Evolutionary conservation across 2,113 vertebrate species (phyloP).

Genomic region (Equus przewalskii): DNA sequence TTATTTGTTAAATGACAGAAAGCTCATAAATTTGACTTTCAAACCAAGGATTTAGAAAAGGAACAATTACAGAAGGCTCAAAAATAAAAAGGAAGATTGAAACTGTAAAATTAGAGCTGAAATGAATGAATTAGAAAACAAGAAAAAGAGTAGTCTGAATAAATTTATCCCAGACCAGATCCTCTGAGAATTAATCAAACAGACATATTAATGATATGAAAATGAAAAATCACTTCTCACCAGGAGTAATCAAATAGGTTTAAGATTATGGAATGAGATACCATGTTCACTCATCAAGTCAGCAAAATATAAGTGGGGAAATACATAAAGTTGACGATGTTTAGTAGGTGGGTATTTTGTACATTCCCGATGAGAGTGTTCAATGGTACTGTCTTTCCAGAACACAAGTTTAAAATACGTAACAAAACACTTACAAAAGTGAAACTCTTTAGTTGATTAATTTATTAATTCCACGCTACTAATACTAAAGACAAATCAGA

Average conservation of each 20-base stretch:
- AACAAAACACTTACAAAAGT: background rate
- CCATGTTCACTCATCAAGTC: background rate
- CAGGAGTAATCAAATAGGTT: background rate
- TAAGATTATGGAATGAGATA: background rate
- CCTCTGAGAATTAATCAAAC: background rate
- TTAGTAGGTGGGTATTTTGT: background rate
- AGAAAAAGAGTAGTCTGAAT: background rate
- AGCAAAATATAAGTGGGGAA: background rate
- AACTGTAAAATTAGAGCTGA: background rate
- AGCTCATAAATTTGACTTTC: background rate
- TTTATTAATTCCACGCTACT: background rate
- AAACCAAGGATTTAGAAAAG: background rate
- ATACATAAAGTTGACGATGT: background rate
- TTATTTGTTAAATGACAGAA: background rate
- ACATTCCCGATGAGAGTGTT: background rate
- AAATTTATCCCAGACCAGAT: background rate
- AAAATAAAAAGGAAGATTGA: background rate
- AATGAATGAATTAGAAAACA: background rate
- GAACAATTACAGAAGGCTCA: background rate
- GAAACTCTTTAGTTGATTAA: background rate
- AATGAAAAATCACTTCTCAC: background rate
- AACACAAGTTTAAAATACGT: background rate
- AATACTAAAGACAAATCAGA: conserved; percentile 10
- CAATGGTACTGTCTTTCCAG: background rate
- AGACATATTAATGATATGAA: background rate